Conservation (phyloP, 2,888 invertebrate species). For the Dasysyrphus albostriatus region DNA sequence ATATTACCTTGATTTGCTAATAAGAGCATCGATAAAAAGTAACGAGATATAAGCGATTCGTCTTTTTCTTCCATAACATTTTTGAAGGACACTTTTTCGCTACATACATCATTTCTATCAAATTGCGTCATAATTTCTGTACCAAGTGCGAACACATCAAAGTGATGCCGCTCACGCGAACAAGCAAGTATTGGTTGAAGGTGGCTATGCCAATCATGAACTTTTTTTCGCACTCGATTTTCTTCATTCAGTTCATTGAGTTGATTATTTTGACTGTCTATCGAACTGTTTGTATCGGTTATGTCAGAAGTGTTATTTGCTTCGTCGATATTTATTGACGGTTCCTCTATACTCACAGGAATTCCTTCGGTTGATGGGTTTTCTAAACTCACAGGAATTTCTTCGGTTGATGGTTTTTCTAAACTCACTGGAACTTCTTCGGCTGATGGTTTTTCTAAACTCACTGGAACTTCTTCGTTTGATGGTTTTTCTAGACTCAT, state of each 20-base stretch:
- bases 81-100: constrained; percentile 76
- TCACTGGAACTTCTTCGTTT: no score
- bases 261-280: not conserved
- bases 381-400: no score
- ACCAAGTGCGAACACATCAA: constrained; percentile 81
- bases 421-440: no score
- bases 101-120: constrained; percentile 41
- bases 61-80: constrained; percentile 80
- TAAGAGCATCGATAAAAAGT: constrained; percentile 80
- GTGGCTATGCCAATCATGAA: constrained; percentile 81
- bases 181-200: constrained; percentile 80
- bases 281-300: not conserved
- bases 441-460: not conserved
- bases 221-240: constrained; percentile 61
- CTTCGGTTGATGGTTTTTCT: not conserved
- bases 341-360: not conserved
- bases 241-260: constrained; percentile 11
- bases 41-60: constrained; percentile 78
- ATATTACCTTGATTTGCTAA: constrained; percentile 79
- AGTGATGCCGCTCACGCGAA: constrained; percentile 81
- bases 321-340: not conserved
- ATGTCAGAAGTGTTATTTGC: not conserved
- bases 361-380: no score
- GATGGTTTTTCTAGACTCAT: not conserved
- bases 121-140: constrained; percentile 80